These are phyloP conservation scores for Drosophila albomicans DNA, from an alignment of 1,140 invertebrate species.

Conservation along the genomic window DNA sequence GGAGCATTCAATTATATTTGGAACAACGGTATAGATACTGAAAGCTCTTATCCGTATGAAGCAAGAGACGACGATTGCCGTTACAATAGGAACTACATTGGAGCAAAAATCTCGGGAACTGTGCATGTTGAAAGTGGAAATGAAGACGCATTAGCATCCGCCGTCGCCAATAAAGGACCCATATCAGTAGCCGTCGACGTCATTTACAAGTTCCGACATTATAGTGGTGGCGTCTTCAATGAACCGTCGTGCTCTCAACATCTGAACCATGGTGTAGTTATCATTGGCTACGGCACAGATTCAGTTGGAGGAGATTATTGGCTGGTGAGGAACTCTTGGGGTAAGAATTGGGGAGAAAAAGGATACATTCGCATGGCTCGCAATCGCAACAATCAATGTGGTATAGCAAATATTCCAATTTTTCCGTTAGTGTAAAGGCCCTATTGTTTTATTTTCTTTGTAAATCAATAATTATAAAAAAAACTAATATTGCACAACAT, in stretches of 20 bases:
- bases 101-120: background rate
- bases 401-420: constrained; percentile 85
- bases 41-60: constrained; percentile 4
- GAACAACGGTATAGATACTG: constrained; percentile 3
- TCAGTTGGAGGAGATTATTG: constrained; percentile 85
- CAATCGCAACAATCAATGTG: constrained; percentile 87
- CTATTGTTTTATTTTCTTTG: too few relatives aligned
- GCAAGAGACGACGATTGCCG: background rate
- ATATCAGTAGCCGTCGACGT: background rate
- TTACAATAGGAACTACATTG: background rate
- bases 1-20: background rate
- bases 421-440: background rate
- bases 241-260: background rate
- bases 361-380: constrained; percentile 88
- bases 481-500: too few relatives aligned
- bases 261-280: background rate
- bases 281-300: constrained; percentile 9
- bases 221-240: background rate
- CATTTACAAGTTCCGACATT: background rate
- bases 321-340: constrained; percentile 88
- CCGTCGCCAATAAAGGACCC: constrained; percentile 7
- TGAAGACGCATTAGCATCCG: background rate
- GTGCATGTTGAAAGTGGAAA: background rate
- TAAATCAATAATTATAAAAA: too few relatives aligned
- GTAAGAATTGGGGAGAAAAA: constrained; percentile 86